phyloP scores from a whole-genome alignment of 37 sponge, comb jelly and placozoan species.

The Geodia barretti region DNA sequence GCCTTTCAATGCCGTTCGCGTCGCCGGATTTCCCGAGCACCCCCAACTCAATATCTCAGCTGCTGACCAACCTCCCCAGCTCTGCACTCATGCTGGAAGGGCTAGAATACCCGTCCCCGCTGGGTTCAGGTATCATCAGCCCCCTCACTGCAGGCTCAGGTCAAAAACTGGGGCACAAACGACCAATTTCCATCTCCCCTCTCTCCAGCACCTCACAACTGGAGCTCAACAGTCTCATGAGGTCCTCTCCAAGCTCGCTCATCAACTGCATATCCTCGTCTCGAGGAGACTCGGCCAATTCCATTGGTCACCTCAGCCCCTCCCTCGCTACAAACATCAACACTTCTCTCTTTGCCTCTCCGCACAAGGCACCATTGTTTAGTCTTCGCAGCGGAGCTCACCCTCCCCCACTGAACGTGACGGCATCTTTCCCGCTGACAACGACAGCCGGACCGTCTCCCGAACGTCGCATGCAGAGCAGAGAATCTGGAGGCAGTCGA shows the following conservation, averaged over 20 bases:
- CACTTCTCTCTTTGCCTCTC: background rate
- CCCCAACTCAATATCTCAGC: slow-evolving; percentile 41
- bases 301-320: slow-evolving; percentile 71
- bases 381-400: slow-evolving; percentile 17
- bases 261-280: slow-evolving; percentile 54
- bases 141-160: slow-evolving; percentile 45
- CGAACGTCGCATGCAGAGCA: background rate
- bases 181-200: slow-evolving; percentile 87
- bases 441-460: background rate
- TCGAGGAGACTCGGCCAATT: slow-evolving; percentile 67
- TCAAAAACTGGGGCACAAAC: slow-evolving; percentile 39
- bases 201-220: slow-evolving; percentile 58
- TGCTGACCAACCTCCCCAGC: slow-evolving; percentile 34
- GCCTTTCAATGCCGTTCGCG: background rate
- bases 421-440: background rate
- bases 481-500: background rate
- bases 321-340: slow-evolving; percentile 43
- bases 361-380: slow-evolving; percentile 13
- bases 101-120: slow-evolving; percentile 31
- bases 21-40: slow-evolving; percentile 54
- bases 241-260: slow-evolving; percentile 72
- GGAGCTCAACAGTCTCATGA: slow-evolving; percentile 19
- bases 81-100: slow-evolving; percentile 35
- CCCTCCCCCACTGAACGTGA: slow-evolving; percentile 13
- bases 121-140: slow-evolving; percentile 60